phyloP scores from a whole-genome alignment of 2,888 invertebrate species.

The Miltochrista miniata region DNA sequence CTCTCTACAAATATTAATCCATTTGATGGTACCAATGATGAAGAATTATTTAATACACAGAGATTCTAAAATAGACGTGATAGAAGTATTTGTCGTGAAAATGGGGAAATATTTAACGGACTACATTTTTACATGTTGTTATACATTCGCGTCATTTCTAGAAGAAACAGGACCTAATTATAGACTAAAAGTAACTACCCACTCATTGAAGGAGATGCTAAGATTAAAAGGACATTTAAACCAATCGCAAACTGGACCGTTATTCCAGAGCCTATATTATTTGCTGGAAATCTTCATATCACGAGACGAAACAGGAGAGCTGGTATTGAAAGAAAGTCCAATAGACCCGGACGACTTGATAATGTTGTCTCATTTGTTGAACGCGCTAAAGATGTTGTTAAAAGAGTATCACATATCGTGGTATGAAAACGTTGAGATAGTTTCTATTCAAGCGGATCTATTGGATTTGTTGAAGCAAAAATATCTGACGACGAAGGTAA shows the following conservation, averaged over 20 bases:
- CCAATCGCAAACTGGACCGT: constrained; percentile 40
- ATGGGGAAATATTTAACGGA: constrained; percentile 34
- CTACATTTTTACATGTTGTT: constrained; percentile 37
- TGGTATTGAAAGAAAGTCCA: constrained; percentile 35
- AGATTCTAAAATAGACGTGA: constrained; percentile 11
- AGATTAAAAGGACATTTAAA: constrained; percentile 41
- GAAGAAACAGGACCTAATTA: constrained; percentile 18
- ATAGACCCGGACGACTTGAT: constrained; percentile 38
- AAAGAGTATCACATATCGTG: constrained; percentile 48
- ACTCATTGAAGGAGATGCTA: constrained; percentile 37
- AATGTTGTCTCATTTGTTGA: constrained; percentile 38
- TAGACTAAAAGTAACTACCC: constrained; percentile 25
- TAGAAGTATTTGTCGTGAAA: constrained; percentile 30
- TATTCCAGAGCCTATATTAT: constrained; percentile 47
- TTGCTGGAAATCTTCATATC: constrained; percentile 40
- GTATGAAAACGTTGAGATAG: constrained; percentile 49
- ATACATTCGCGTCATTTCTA: constrained; percentile 30
- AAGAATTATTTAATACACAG: constrained; percentile 19
- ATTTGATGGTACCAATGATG: constrained; percentile 38
- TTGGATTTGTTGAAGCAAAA: constrained; percentile 45
- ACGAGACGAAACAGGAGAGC: constrained; percentile 34
- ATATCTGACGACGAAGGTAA: constrained; percentile 14
- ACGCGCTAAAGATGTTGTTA: constrained; percentile 45
- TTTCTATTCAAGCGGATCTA: constrained; percentile 43
- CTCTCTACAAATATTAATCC: constrained; percentile 42